Evolutionary conservation across 2,888 invertebrate genomes (phyloP).

Genomic region (Tanypteryx hageni): DNA sequence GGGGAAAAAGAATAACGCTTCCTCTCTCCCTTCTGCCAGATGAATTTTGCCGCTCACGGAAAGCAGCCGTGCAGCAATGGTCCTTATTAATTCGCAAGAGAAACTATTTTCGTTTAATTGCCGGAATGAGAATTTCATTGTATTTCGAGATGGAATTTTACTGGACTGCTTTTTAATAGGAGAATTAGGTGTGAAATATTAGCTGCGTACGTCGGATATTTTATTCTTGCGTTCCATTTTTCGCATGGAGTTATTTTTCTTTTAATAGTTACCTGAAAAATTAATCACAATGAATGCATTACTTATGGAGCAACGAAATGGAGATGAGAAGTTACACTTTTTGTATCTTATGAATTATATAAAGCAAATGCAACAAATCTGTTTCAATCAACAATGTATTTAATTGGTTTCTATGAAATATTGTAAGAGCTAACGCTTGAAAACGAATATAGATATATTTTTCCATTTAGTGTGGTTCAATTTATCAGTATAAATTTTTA

Average conservation of each 20-base stretch:
- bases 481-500: no score
- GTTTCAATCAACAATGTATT: no score
- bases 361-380: no score
- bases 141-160: not conserved
- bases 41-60: not conserved
- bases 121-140: not conserved
- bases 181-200: not conserved
- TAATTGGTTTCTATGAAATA: no score
- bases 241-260: not conserved
- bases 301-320: no score
- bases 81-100: not conserved
- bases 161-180: not conserved
- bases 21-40: not conserved
- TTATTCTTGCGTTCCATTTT: not conserved
- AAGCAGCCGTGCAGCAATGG: not conserved
- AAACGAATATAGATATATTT: no score
- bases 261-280: no score
- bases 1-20: not conserved
- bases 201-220: not conserved
- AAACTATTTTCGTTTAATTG: conserved; percentile 1
- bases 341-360: no score
- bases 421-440: no score
- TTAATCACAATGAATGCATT: no score
- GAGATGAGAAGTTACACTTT: no score
- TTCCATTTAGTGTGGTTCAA: no score